phyloP scores from a whole-genome alignment of 2,113 vertebrate species.

The Syrrhaptes paradoxus region DNA sequence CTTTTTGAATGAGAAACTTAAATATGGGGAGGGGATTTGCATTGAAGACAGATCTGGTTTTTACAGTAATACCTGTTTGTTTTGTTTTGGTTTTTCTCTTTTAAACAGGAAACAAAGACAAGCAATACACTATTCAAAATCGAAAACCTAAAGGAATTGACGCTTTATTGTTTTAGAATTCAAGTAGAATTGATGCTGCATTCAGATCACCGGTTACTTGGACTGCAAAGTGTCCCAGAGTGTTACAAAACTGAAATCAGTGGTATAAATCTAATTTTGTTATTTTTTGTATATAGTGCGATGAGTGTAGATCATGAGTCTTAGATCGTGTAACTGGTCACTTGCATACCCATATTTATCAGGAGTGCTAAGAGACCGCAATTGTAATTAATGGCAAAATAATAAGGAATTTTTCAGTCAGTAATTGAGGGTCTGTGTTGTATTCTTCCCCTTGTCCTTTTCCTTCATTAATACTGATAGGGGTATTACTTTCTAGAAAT shows the following conservation, averaged over 20 bases:
- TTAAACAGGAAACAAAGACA: background rate
- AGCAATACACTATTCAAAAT: background rate
- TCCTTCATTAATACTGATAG: background rate
- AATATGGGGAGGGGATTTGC: background rate
- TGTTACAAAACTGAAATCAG: conserved; percentile 52
- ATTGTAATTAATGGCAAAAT: background rate
- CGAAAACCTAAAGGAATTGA: conserved; percentile 45
- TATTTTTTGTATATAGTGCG: background rate
- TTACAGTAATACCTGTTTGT: background rate
- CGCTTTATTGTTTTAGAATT: conserved; percentile 71
- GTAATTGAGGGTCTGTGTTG: background rate
- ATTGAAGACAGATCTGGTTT: background rate
- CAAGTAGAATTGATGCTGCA: fast-evolving
- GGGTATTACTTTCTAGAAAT: background rate
- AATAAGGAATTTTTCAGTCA: background rate
- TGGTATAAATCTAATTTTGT: background rate
- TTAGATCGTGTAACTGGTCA: background rate
- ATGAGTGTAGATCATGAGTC: background rate
- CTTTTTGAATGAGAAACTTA: background rate
- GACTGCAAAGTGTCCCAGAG: background rate
- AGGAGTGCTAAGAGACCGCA: background rate
- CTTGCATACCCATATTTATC: fast-evolving
- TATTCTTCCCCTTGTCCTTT: background rate
- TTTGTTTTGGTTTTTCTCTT: background rate
- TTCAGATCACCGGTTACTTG: fast-evolving